These are phyloP conservation scores for Centropyge bicolor DNA, from an alignment of 2,797 vertebrate genomes.

Conservation along the genomic window DNA sequence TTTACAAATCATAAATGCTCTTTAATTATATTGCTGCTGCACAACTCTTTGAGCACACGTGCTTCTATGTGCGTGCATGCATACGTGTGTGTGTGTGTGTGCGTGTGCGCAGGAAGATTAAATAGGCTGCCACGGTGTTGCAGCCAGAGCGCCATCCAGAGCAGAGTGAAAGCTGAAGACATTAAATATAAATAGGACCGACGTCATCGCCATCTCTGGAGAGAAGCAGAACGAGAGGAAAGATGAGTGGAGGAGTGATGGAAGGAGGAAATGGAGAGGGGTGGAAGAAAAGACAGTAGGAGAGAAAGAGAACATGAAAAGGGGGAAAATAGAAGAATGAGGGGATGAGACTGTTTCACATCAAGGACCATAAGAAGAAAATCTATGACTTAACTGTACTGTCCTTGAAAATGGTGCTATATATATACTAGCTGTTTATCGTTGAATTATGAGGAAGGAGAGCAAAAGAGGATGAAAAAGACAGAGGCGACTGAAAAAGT, in stretches of 20 bases:
- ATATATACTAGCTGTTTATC: background rate
- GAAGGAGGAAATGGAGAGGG: conserved; percentile 28
- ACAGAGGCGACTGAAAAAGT: background rate
- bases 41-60: background rate
- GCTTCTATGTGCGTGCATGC: background rate
- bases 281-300: background rate
- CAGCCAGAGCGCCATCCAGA: conserved; percentile 40
- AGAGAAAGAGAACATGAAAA: conserved; percentile 8
- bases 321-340: background rate
- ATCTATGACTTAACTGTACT: background rate
- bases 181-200: conserved; percentile 78
- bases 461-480: background rate
- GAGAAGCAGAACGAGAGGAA: conserved; percentile 39
- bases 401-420: conserved; percentile 12
- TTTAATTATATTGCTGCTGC: conserved; percentile 48
- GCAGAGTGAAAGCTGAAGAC: conserved; percentile 56
- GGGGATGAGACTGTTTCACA: background rate
- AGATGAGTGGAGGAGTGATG: conserved; percentile 20
- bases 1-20: conserved; percentile 65
- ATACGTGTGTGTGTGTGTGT: background rate
- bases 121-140: conserved; percentile 10
- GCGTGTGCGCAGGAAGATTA: conserved; percentile 11
- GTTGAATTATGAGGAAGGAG: conserved; percentile 18
- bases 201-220: conserved; percentile 69
- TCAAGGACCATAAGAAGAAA: background rate